phyloP scores from a whole-genome alignment of 2,113 vertebrate species.

The Ceuthmochares aereus region DNA sequence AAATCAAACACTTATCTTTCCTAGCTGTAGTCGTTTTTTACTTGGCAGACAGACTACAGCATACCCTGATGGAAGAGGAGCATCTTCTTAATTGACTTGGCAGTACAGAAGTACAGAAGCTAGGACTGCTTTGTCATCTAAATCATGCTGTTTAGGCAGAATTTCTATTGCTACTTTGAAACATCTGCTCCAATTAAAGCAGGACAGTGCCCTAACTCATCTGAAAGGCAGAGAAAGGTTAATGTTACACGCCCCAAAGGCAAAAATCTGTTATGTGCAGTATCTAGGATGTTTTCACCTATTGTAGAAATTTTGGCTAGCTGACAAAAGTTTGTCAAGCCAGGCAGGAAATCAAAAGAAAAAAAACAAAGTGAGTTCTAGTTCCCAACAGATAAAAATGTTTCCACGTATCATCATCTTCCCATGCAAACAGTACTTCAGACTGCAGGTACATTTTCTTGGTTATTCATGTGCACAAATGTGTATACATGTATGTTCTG shows the following conservation, averaged over 20 bases:
- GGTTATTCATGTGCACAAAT: not conserved
- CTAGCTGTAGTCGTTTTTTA: not conserved
- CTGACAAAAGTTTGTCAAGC: not conserved
- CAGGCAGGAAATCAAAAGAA: not conserved
- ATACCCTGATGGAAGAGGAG: not conserved
- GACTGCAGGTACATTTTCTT: not conserved
- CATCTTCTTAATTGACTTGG: slow-evolving; percentile 44
- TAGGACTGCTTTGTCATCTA: slow-evolving; percentile 36
- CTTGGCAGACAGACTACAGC: slow-evolving; percentile 33
- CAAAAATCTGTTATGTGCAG: slow-evolving; percentile 51
- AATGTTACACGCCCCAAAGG: slow-evolving; percentile 11
- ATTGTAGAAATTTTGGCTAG: not conserved
- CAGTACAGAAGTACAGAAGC: not conserved
- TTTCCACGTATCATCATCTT: not conserved
- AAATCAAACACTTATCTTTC: not conserved
- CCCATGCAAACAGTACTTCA: not conserved
- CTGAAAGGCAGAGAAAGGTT: slow-evolving; percentile 58
- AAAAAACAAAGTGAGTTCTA: not conserved
- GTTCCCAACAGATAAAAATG: not conserved
- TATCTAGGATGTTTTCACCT: not conserved
- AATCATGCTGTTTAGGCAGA: slow-evolving; percentile 48
- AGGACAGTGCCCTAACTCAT: slow-evolving; percentile 3
- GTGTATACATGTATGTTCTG: not conserved
- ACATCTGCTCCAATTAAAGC: slow-evolving; percentile 62
- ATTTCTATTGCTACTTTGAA: slow-evolving; percentile 24